Evolutionary conservation across 1,140 invertebrate species (phyloP).

Genomic region (Brachystomella parvula): DNA sequence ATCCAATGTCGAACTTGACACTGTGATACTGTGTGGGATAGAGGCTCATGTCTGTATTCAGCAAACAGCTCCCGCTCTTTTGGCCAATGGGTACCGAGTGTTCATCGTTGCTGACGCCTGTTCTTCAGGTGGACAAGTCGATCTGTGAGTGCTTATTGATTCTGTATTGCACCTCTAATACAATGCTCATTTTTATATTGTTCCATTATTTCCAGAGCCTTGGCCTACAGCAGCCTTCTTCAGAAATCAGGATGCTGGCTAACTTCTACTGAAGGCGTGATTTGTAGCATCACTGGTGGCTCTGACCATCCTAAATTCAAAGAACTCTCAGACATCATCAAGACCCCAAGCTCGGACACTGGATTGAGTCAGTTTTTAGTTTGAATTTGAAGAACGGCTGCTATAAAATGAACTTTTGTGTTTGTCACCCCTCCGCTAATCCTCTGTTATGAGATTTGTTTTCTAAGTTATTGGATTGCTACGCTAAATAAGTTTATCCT

Average conservation of each 20-base stretch:
- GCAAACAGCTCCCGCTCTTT: slow-evolving; percentile 52
- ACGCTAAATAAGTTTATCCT: too few relatives aligned
- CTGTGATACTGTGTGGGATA: slow-evolving; percentile 57
- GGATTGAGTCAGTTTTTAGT: too few relatives aligned
- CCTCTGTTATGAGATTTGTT: neutral
- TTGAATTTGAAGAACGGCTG: too few relatives aligned
- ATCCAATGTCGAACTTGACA: slow-evolving; percentile 43
- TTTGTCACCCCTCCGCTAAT: neutral
- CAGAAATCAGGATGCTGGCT: slow-evolving; percentile 53
- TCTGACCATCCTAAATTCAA: slow-evolving; percentile 56
- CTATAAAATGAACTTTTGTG: neutral
- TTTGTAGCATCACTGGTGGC: slow-evolving; percentile 51
- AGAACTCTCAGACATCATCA: slow-evolving; percentile 53
- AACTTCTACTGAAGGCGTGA: slow-evolving; percentile 56
- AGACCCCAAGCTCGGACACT: slow-evolving; percentile 50
- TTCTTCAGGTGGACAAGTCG: slow-evolving; percentile 52
- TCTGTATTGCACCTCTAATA: neutral
- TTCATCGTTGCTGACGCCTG: slow-evolving; percentile 58
- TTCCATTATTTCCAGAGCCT: slow-evolving; percentile 40
- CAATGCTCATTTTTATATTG: neutral
- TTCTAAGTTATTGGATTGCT: neutral
- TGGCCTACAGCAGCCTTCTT: slow-evolving; percentile 51
- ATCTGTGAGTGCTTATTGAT: slow-evolving; percentile 46
- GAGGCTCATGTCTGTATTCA: slow-evolving; percentile 60
- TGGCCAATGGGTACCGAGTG: slow-evolving; percentile 50